Base-by-base conservation (phyloP, 92 coral and sea anemone species). In the Paragorgia papillata region DNA sequence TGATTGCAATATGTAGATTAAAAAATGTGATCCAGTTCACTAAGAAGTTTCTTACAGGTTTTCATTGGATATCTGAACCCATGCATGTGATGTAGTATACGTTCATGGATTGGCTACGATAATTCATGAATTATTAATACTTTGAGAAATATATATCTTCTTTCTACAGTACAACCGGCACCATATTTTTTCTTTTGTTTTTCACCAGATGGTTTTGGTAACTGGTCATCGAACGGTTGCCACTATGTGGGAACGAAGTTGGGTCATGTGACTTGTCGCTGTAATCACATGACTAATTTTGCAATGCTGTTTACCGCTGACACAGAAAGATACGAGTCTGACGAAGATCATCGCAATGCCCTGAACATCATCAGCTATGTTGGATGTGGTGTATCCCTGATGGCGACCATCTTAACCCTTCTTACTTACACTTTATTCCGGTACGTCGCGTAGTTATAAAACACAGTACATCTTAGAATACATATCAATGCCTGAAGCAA, bases 331-430 rank as follows among this genome's bases (percentile, higher is more conserved):
- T 46, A 71, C 48, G 78, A 53, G 64, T 32, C 64, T 14, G 80
- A 67, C 48, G 69, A 66, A 2, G 29, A 26, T 39, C 85, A 85
- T 66, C 77, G 43, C 69, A 24, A 50, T 29, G 90, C 90, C 0
- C 55, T 89, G 73, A 68, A 85, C 15, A 73, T 94, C 57, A 84
- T 94, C 79, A 87, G 88, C 71, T 90, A 84, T 70, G 79, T 94
- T 22, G 98, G 98, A 15, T 94, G 98, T 60, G 91, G 83, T 3
- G 84, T 94, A 26, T 94, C 98, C 18, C 55, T 94, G 57, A 62
- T 87, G 13, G 97, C 94, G 14, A 80, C 85, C 18, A 12, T 75
- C 1, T 69, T 90, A 1, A 94, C 98, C 3, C 85, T 94, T 57
- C 69, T 94, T 7, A 94, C 98, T 40, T 94, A 84, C 80, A 56